A percentile compares a stretch with the other conserved stretches of the same genome.
These are phyloP conservation scores for Euura saliciscinereae DNA, from an alignment of 1,140 invertebrate genomes.

Conservation along the genomic window DNA sequence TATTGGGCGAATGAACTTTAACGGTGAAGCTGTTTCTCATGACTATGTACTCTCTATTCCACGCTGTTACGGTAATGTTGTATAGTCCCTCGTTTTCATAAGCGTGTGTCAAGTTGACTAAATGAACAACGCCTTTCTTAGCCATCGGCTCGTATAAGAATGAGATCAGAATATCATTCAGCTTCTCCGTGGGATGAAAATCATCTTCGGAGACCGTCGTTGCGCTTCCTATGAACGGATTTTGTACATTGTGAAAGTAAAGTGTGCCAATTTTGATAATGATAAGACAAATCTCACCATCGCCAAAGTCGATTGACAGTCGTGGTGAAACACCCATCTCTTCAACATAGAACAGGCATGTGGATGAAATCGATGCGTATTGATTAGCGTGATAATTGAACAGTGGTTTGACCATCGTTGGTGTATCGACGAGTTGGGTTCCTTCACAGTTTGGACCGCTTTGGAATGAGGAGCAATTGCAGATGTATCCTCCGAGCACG, in stretches of 20 bases:
- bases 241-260: not conserved
- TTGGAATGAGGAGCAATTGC: not conserved
- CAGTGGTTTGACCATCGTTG: not conserved
- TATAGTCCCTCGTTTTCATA: conserved; percentile 3
- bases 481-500: conserved; percentile 4
- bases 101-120: not conserved
- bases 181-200: not conserved
- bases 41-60: not conserved
- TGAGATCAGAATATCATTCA: conserved; percentile 1
- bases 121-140: not conserved
- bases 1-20: not conserved
- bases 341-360: conserved; percentile 1
- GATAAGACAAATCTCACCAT: not conserved
- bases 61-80: not conserved
- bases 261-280: not conserved
- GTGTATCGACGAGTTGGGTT: not conserved
- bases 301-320: not conserved
- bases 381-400: conserved; percentile 1
- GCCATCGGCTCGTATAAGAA: not conserved
- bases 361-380: not conserved
- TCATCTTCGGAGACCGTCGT: not conserved
- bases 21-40: not conserved
- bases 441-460: not conserved
- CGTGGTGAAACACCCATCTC: not conserved
- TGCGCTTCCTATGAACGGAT: not conserved